Evolutionary conservation across 1,140 invertebrate species (phyloP).

Genomic region (Kradibia gibbosae): DNA sequence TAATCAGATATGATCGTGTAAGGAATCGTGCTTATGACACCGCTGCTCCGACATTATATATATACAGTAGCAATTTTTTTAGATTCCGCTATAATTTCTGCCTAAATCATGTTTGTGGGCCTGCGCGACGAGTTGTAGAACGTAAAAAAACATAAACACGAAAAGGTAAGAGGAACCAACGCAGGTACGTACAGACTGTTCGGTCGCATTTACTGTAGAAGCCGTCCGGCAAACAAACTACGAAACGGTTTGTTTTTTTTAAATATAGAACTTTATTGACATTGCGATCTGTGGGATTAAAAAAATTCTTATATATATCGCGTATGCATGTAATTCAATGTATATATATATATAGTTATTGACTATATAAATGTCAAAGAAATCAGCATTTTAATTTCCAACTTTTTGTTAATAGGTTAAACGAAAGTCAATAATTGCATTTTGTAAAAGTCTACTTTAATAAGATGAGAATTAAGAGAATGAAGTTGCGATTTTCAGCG

Average conservation of each 20-base stretch:
- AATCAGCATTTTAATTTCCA: too few relatives aligned
- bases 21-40: constrained; percentile 42
- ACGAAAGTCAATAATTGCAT: too few relatives aligned
- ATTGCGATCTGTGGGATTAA: not conserved
- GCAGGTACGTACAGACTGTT: constrained; percentile 24
- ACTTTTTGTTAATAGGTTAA: too few relatives aligned
- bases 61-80: constrained; percentile 25
- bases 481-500: too few relatives aligned
- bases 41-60: constrained; percentile 15
- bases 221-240: not conserved
- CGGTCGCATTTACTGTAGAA: not conserved
- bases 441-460: too few relatives aligned
- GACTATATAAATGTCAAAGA: too few relatives aligned
- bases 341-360: too few relatives aligned
- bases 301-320: not conserved
- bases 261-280: constrained; percentile 39
- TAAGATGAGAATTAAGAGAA: too few relatives aligned
- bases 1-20: constrained; percentile 38
- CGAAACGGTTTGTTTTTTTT: too few relatives aligned
- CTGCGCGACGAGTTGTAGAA: too few relatives aligned
- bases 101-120: too few relatives aligned
- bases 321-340: not conserved
- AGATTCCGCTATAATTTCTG: constrained; percentile 9
- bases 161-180: not conserved
- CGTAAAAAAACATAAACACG: not conserved